Evolutionary conservation across 2,888 invertebrate genomes (phyloP).

Genomic region (Drosophila phalerata): DNA sequence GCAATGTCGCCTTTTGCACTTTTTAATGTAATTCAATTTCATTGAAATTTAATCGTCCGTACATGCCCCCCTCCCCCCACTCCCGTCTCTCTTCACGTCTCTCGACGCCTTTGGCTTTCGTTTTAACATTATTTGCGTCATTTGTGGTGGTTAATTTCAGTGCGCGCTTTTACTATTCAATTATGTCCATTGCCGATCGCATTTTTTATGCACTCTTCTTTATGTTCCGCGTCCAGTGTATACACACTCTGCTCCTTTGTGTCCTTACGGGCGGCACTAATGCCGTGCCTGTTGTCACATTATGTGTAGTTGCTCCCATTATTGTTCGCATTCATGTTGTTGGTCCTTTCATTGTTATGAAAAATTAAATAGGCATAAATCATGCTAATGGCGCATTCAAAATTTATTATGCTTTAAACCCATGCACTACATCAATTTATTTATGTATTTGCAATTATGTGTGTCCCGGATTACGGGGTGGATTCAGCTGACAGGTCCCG

Average conservation of each 20-base stretch:
- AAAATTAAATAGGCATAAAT: conserved; percentile 82
- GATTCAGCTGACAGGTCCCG: conserved; percentile 30
- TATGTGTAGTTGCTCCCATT: conserved; percentile 48
- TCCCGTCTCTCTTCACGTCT: conserved; percentile 1
- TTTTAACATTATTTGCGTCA: conserved; percentile 79
- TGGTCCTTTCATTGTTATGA: conserved; percentile 74
- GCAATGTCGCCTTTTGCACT: conserved; percentile 75
- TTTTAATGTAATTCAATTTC: conserved; percentile 81
- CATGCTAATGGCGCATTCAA: conserved; percentile 82
- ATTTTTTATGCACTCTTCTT: conserved; percentile 76
- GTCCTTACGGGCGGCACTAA: conserved; percentile 46
- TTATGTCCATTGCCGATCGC: conserved; percentile 70
- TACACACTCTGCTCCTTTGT: conserved; percentile 21
- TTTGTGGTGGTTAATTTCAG: conserved; percentile 82
- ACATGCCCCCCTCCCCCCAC: conserved; percentile 39
- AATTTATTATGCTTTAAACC: conserved; percentile 81
- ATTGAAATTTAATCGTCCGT: conserved; percentile 81
- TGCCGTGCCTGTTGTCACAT: conserved; percentile 61
- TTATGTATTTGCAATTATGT: conserved; percentile 68
- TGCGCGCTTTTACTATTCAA: conserved; percentile 80
- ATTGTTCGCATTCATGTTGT: conserved; percentile 48
- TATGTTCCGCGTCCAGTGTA: conserved; percentile 26
- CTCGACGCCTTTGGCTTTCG: conserved; percentile 29
- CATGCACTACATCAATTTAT: conserved; percentile 57
- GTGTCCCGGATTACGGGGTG: conserved; percentile 37